Base-by-base conservation (phyloP, 2,888 invertebrate genomes). In the Phania funesta region DNA sequence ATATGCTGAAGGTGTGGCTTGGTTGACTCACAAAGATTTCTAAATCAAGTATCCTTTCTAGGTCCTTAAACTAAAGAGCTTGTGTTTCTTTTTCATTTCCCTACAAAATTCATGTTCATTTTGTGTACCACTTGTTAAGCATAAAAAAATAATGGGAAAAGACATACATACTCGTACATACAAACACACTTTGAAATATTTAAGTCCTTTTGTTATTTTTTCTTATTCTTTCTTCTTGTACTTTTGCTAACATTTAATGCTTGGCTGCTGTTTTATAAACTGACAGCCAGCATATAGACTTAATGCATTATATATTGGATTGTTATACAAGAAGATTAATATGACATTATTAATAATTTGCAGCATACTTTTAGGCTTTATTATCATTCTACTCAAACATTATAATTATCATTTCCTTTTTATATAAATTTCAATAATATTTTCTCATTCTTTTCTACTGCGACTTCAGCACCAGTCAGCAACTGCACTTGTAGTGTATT, bases 271-370 rank as follows among this genome's bases (percentile, higher is more conserved):
- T 62, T 58, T 73, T 41, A 41, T 29, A 54, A 75, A 74, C 83
- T 85, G 83, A 78, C 83, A 80, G 79, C 46, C 84, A 80, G 18
- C 75, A 80, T 86, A 86, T 85, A 83, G 86, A 85, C 85, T 87
- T 87, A 88, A 86, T 89, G 87, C 86, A 89, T 88, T 88, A 88
- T 88, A 86, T 77, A 81, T 80, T 76, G 76, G 80, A 71, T 76
- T 80, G 80, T 76, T 80, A 54, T 26, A 80, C 75, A 68, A 87
- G 87, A 79, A 84, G 86, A 86, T 87, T 86, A 86, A 87, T 87
- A 88, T 88, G 87, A 88, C 88, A 87, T 88, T 87, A 89, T 89
- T 89, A 89, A 89, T 89, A 89, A 89, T 87, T 88, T 86, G 87
- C 87, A 85, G 87, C 86, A 86, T 86, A 87, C 88, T 87, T 86